Conservation (phyloP, 2,888 invertebrate genomes). For the Acrobasis consociella region DNA sequence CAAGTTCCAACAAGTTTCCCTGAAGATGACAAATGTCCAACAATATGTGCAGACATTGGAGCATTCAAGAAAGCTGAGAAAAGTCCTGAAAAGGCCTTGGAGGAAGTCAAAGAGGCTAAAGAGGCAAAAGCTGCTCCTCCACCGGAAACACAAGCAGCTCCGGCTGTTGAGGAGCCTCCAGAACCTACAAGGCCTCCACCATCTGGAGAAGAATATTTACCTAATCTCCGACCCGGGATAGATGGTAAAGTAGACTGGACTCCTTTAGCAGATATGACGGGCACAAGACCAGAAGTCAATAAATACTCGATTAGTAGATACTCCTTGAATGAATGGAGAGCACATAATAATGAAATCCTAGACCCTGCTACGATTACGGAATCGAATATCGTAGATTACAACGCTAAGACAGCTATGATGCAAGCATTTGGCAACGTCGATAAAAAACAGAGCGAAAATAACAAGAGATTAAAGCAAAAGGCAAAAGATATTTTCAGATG, state of each 20-base stretch:
- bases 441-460: conserved; percentile 86
- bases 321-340: conserved; percentile 88
- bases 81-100: conserved; percentile 43
- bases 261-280: conserved; percentile 86
- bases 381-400: conserved; percentile 83
- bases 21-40: conserved; percentile 61
- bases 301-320: conserved; percentile 89
- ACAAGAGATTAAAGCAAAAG: conserved; percentile 84
- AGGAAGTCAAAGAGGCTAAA: conserved; percentile 42
- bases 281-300: conserved; percentile 88
- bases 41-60: conserved; percentile 61
- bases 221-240: conserved; percentile 83
- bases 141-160: conserved; percentile 17
- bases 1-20: conserved; percentile 49
- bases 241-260: conserved; percentile 90
- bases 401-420: conserved; percentile 84
- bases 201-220: conserved; percentile 51
- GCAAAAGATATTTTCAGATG: conserved; percentile 87
- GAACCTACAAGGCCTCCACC: conserved; percentile 34
- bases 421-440: conserved; percentile 85
- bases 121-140: conserved; percentile 28
- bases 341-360: conserved; percentile 80
- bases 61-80: conserved; percentile 64
- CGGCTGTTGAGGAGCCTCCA: conserved; percentile 29
- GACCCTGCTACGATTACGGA: conserved; percentile 76